Base-by-base conservation (phyloP, 2,888 invertebrate species). In the Eledone cirrhosa region DNA sequence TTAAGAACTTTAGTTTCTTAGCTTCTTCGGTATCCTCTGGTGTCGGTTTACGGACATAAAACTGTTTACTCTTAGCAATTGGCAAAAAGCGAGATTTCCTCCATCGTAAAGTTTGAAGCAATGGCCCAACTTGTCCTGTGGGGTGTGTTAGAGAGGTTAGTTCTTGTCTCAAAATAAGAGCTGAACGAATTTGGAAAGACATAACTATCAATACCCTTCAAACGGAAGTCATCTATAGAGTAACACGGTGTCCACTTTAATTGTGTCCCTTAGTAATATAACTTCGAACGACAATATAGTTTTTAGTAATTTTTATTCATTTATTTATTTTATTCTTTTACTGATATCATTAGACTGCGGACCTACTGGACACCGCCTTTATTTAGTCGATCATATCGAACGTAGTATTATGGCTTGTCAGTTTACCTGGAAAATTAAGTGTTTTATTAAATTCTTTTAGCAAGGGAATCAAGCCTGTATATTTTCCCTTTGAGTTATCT, bases 71-170 rank as follows among this genome's bases (percentile, higher is more conserved):
- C 47, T 83, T 81, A 0, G 87, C 84, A 48, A 85, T 84, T 19
- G 88, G 88, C 14, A 84, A 76, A 86, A 86, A 88, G 77, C 87
- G 81, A 33, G 87, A 85, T 80, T 88, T 89, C 76, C 86, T 84
- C 82, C 84, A 88, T 76, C 89, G 80, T 0, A 89, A 83, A 72
- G 82, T 82, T 41, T 82, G 80, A 11, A 82, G 27, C 13, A 79
- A 53, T 8, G 80, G 53, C n/a, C 72, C 72, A 53, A n/a, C 65
- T 13, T 48, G 53, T 75, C 53, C 27, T 14, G 48, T 31, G 5
- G 75, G 77, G 29, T 48, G 27, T n/a, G 33, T 41, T n/a, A 72
- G 29, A 16, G 72, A 31, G 13, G 72, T 24, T 13, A 72, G 22
- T 22, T 72, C 33, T 13, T 41, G 72, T 41, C 2, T 72, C 41